These are phyloP conservation scores for Drosophila mimetica DNA, from an alignment of 2,888 invertebrate genomes.

Conservation along the genomic window DNA sequence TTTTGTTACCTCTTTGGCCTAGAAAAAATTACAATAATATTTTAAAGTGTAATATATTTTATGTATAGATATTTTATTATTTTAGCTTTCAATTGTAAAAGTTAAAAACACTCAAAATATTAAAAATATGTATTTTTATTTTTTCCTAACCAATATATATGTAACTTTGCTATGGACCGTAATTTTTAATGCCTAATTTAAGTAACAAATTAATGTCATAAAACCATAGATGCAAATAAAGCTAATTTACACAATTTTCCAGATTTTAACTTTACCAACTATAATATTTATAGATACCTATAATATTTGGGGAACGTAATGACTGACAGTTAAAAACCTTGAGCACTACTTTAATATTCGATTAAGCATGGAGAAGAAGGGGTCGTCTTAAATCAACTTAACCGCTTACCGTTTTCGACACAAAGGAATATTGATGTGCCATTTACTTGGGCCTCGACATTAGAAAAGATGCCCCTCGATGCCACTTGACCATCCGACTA, in stretches of 20 bases:
- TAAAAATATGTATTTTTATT: no score
- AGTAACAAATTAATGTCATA: neutral
- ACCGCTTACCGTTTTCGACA: constrained; percentile 35
- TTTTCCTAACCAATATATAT: no score
- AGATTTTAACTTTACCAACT: neutral
- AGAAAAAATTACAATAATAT: neutral
- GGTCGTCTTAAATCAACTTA: constrained; percentile 23
- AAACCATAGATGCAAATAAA: neutral
- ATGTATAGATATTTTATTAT: neutral
- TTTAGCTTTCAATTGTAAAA: no score
- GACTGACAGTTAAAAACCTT: constrained; percentile 1
- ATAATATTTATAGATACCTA: no score
- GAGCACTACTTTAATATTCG: neutral
- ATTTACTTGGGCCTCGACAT: constrained; percentile 26
- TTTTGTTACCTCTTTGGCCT: neutral
- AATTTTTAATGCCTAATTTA: neutral
- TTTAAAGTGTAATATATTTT: no score
- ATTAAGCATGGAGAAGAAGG: neutral
- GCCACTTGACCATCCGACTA: constrained; percentile 23
- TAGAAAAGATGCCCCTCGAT: constrained; percentile 8
- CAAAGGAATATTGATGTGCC: constrained; percentile 30
- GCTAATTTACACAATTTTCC: neutral
- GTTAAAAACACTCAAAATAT: neutral
- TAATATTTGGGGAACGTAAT: constrained; percentile 3
- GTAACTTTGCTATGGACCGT: no score